phyloP scores from a whole-genome alignment of 2,888 invertebrate genomes.

The Andrena hattorfiana region DNA sequence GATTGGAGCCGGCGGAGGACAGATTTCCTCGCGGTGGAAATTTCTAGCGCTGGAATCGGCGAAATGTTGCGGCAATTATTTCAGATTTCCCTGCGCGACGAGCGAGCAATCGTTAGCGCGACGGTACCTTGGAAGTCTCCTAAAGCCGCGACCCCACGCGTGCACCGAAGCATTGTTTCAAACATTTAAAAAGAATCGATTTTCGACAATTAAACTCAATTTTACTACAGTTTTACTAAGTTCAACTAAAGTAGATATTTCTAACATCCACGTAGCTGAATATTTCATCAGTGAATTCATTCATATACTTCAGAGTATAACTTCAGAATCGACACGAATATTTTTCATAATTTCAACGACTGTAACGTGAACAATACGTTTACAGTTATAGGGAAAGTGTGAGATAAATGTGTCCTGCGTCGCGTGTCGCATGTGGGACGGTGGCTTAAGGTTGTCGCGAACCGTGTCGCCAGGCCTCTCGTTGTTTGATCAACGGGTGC shows the following conservation, averaged over 20 bases:
- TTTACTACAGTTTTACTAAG: no score
- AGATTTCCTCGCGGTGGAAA: slow-evolving; percentile 10
- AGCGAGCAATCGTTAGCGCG: neutral
- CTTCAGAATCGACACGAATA: neutral
- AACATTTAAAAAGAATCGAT: neutral
- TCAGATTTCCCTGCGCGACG: slow-evolving; percentile 1
- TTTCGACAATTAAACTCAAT: no score
- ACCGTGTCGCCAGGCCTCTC: neutral
- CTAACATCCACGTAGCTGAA: neutral
- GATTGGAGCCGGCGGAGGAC: neutral
- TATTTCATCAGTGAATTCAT: neutral
- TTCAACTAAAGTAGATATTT: no score
- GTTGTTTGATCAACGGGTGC: slow-evolving; percentile 37
- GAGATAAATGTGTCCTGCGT: neutral
- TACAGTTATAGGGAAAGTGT: neutral
- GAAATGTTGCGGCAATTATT: slow-evolving; percentile 29
- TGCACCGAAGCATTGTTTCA: no score
- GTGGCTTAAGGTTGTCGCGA: neutral
- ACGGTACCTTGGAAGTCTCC: no score
- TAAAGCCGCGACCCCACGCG: neutral
- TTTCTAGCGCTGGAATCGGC: neutral
- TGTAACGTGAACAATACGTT: neutral
- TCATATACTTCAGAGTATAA: no score
- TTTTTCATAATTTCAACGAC: neutral
- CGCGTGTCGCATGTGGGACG: neutral